Conservation (phyloP, 1,140 invertebrate genomes). For the Colletes latitarsis region DNA sequence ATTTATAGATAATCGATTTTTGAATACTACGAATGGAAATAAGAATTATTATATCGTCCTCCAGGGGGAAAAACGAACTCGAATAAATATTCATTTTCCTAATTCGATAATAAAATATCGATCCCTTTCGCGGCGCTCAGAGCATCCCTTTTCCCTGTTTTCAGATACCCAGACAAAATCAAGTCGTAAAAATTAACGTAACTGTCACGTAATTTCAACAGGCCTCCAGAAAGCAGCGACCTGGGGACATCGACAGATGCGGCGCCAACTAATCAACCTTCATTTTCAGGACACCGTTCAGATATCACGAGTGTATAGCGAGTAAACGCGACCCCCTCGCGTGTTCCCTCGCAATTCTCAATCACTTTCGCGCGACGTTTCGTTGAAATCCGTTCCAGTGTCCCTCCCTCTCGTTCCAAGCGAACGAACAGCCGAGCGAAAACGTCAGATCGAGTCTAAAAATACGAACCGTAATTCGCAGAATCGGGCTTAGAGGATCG, state of each 20-base stretch:
- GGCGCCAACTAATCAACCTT: slow-evolving; percentile 31
- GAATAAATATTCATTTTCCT: too few relatives aligned
- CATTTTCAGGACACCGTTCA: slow-evolving; percentile 25
- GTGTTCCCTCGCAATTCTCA: background rate
- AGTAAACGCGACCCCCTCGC: background rate
- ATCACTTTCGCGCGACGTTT: background rate
- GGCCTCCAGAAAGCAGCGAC: background rate
- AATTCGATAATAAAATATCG: too few relatives aligned
- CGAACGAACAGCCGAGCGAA: too few relatives aligned
- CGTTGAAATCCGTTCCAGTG: too few relatives aligned
- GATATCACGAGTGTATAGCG: background rate
- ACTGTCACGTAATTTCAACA: background rate
- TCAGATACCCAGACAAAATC: background rate
- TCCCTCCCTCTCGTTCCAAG: background rate
- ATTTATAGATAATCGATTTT: too few relatives aligned
- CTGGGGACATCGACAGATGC: background rate
- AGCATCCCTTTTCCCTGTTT: background rate
- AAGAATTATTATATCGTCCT: too few relatives aligned
- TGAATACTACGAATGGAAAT: too few relatives aligned
- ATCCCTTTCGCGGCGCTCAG: too few relatives aligned
- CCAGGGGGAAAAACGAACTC: too few relatives aligned
- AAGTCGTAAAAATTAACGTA: background rate
- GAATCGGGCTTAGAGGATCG: too few relatives aligned
- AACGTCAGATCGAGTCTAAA: background rate
- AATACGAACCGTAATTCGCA: background rate